phyloP scores from a whole-genome alignment of 2,113 vertebrate species.

The Thryonomys swinderianus region DNA sequence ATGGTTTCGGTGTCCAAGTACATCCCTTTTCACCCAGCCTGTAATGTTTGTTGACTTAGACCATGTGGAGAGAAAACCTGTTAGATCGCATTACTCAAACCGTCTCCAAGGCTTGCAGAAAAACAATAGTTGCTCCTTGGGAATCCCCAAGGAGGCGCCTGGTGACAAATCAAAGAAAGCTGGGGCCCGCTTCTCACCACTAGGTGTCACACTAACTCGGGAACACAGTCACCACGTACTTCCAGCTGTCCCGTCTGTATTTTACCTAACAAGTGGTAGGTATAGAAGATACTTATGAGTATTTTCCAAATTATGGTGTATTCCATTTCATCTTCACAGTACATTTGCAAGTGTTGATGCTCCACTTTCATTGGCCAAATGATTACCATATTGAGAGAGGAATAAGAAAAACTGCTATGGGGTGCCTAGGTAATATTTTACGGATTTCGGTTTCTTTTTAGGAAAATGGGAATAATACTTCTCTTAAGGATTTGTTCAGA shows the following conservation, averaged over 20 bases:
- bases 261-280: background rate
- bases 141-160: slow-evolving; percentile 75
- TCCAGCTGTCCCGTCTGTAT: background rate
- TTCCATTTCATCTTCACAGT: slow-evolving; percentile 45
- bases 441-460: slow-evolving; percentile 62
- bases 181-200: background rate
- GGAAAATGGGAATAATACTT: slow-evolving; percentile 43
- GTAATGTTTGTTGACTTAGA: slow-evolving; percentile 47
- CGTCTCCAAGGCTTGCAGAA: slow-evolving; percentile 70
- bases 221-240: background rate
- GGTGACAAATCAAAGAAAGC: slow-evolving; percentile 62
- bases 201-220: slow-evolving; percentile 43
- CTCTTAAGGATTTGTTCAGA: slow-evolving; percentile 40
- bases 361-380: slow-evolving; percentile 35
- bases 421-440: slow-evolving; percentile 29
- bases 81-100: slow-evolving; percentile 76
- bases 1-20: slow-evolving; percentile 11
- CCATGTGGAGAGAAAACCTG: slow-evolving; percentile 46
- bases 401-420: background rate
- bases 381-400: slow-evolving; percentile 26
- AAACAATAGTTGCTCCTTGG: slow-evolving; percentile 79
- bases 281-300: slow-evolving; percentile 31
- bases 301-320: slow-evolving; percentile 22
- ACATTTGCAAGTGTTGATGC: slow-evolving; percentile 49
- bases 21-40: background rate